These are phyloP conservation scores for Anableps anableps DNA, from an alignment of 2,797 vertebrate genomes.

Conservation along the genomic window DNA sequence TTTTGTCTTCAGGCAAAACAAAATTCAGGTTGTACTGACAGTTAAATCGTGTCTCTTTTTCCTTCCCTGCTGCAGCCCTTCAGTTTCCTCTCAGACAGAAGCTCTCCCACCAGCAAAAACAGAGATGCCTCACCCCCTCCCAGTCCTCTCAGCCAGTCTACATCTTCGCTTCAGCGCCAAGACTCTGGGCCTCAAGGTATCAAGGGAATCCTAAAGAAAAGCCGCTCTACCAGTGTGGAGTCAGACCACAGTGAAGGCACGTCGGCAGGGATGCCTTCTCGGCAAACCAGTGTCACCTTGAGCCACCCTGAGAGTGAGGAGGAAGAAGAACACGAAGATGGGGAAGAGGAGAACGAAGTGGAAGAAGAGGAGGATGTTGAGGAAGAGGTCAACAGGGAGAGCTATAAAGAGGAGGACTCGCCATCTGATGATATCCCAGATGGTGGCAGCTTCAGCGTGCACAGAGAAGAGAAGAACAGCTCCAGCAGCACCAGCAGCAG, in stretches of 20 bases:
- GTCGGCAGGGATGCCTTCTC: conserved; percentile 22
- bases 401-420: conserved; percentile 60
- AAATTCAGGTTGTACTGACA: not conserved
- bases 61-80: conserved; percentile 30
- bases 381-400: conserved; percentile 49
- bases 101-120: conserved; percentile 25
- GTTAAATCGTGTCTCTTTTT: conserved; percentile 9
- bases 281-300: conserved; percentile 66
- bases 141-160: conserved; percentile 33
- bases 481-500: conserved; percentile 55
- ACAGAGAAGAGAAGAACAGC: conserved; percentile 31
- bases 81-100: conserved; percentile 45
- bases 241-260: conserved; percentile 69
- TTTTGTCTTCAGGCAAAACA: conserved; percentile 2
- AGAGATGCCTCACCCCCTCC: conserved; percentile 41
- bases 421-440: conserved; percentile 58
- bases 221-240: conserved; percentile 78
- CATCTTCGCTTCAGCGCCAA: conserved; percentile 70
- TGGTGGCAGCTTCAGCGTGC: conserved; percentile 35
- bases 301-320: conserved; percentile 65
- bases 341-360: conserved; percentile 16
- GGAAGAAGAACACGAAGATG: conserved; percentile 23
- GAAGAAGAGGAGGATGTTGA: conserved; percentile 32
- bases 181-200: conserved; percentile 75
- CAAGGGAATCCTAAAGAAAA: conserved; percentile 84